Conservation (phyloP, 1,140 invertebrate species). For the Sarcophaga bullata region DNA sequence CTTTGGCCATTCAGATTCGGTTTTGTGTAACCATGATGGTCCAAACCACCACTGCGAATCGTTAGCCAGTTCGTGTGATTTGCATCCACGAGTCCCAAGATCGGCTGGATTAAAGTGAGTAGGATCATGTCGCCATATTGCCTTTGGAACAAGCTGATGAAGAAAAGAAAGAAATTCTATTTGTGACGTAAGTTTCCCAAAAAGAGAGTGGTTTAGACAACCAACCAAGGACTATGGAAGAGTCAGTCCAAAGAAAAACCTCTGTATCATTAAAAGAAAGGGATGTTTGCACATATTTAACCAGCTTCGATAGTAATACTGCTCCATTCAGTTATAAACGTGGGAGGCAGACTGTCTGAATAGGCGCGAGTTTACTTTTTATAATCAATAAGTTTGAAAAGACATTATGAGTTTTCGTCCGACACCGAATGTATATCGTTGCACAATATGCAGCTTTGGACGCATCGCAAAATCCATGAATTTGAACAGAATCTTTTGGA, state of each 20-base stretch:
- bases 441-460: slow-evolving; percentile 6
- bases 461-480: neutral
- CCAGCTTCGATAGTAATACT: slow-evolving; percentile 6
- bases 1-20: too few species aligned
- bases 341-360: neutral
- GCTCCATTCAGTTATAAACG: neutral
- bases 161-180: neutral
- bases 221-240: slow-evolving; percentile 11
- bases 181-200: slow-evolving; percentile 15
- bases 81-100: neutral
- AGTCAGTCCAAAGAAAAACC: slow-evolving; percentile 9
- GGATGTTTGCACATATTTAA: neutral
- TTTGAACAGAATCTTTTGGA: neutral
- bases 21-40: slow-evolving; percentile 26
- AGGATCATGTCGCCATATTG: slow-evolving; percentile 28
- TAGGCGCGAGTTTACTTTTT: neutral
- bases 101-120: neutral
- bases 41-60: slow-evolving; percentile 23
- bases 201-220: neutral
- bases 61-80: neutral
- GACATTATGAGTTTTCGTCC: neutral
- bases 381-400: neutral
- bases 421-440: neutral
- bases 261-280: neutral
- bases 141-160: neutral